Evolutionary conservation across 2,888 invertebrate species (phyloP).

Genomic region (Listrodromus nycthemerus): DNA sequence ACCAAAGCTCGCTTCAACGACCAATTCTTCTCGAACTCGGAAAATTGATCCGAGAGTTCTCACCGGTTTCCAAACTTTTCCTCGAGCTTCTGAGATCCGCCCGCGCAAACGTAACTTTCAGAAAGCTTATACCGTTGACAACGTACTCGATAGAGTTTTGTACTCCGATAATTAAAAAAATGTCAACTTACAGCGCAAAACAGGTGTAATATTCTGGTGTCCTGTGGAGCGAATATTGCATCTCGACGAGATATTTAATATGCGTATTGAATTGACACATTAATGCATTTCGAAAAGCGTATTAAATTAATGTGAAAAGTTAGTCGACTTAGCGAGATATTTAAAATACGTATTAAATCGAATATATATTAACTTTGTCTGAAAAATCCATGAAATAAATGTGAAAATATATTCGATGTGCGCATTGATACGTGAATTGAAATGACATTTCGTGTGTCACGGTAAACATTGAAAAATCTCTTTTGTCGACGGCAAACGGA

Average conservation of each 20-base stretch:
- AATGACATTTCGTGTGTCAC: not conserved
- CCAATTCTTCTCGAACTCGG: too few relatives aligned
- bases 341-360: too few relatives aligned
- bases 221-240: too few relatives aligned
- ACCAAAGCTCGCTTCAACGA: too few relatives aligned
- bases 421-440: conserved; percentile 1
- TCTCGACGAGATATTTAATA: too few relatives aligned
- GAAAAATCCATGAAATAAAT: not conserved
- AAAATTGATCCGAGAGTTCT: too few relatives aligned
- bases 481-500: not conserved
- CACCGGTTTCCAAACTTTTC: not conserved
- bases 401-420: not conserved
- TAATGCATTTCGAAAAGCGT: too few relatives aligned
- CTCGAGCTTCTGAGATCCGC: not conserved
- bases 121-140: not conserved
- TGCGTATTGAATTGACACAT: too few relatives aligned
- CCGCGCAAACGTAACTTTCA: conserved; percentile 1
- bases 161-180: not conserved
- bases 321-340: too few relatives aligned
- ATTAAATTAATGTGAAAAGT: too few relatives aligned
- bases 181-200: not conserved
- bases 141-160: not conserved
- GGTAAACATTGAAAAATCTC: not conserved
- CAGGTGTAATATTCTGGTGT: too few relatives aligned
- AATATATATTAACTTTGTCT: too few relatives aligned